phyloP scores from a whole-genome alignment of 2,113 vertebrate genomes.

The Pygoscelis antarcticus region DNA sequence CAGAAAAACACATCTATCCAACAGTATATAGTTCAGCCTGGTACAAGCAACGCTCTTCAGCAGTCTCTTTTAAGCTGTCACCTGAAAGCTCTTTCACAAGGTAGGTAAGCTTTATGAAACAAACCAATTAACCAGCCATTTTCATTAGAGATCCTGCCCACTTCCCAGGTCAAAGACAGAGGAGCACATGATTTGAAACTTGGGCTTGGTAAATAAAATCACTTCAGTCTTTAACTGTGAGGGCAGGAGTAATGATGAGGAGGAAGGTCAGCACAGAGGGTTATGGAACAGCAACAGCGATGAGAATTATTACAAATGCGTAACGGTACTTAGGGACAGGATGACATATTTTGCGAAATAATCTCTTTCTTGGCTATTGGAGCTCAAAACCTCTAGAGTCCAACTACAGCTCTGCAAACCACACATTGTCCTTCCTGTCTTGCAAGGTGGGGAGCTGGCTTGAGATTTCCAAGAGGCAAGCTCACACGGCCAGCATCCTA shows the following conservation, averaged over 20 bases:
- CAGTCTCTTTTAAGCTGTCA: not conserved
- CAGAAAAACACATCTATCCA: not conserved
- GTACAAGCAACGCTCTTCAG: not conserved
- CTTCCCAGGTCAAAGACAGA: conserved; percentile 5
- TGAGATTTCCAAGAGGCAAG: not conserved
- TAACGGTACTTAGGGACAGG: not conserved
- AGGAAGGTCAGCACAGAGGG: not conserved
- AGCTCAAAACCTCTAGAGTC: not conserved
- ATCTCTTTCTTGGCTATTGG: not conserved
- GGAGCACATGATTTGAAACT: not conserved
- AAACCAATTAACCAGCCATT: not conserved
- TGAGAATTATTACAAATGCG: not conserved
- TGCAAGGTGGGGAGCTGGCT: not conserved
- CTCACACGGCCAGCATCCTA: not conserved
- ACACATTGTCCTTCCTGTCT: not conserved
- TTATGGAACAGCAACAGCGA: not conserved
- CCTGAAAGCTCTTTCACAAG: not conserved
- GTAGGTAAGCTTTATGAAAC: not conserved
- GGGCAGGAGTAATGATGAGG: rapidly evolving
- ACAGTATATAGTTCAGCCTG: not conserved
- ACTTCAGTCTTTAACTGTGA: not conserved
- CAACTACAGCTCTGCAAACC: not conserved
- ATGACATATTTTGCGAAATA: not conserved
- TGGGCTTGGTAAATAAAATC: not conserved
- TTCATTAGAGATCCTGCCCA: not conserved